Base-by-base conservation (phyloP, 2,888 invertebrate species). In the Antheraea yamamai region DNA sequence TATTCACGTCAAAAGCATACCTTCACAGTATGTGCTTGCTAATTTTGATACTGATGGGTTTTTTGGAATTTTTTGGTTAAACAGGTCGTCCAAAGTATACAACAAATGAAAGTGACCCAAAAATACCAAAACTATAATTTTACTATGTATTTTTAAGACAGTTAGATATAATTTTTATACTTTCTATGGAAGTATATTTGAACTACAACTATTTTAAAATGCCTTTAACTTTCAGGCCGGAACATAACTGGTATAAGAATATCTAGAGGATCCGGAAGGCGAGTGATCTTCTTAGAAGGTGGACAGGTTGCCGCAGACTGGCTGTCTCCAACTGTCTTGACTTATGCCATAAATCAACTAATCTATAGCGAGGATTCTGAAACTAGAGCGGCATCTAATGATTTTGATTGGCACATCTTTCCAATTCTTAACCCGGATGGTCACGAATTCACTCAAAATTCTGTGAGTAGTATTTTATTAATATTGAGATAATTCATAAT, bases 361-460 rank as follows among this genome's bases (percentile, higher is more conserved):
- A 87, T 96, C 18, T 95, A 92, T 75, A 96, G 96, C 58, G 87
- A 92, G 0, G 91, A 96, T 47, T 80, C 88, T 0, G 92, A 94
- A 20, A 88, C 96, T 0, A 89, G 88, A 75, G 79, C 87, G 12
- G 94, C 96, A 14, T 95, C 95, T 0, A 91, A 95, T 74, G 92
- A 93, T 55, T 95, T 95, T 81, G 97, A 97, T 79, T 98, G 97
- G 97, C 97, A 97, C 85, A 95, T 98, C 76, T 95, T 97, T 78
- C 97, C 98, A 0, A 91, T 96, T 26, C 89, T 96, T 39, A 98
- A 98, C 87, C 97, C 97, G 16, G 98, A 98, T 90, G 98, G 98
- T 3, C 97, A 96, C 81, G 96, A 95, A 58, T 97, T 96, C 86
- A 95, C 97, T 0, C 96, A 97, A 82, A 95, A 95, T 6, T 88